Conservation (phyloP, 2,113 vertebrate species). For the Trichomycterus rosablanca region DNA sequence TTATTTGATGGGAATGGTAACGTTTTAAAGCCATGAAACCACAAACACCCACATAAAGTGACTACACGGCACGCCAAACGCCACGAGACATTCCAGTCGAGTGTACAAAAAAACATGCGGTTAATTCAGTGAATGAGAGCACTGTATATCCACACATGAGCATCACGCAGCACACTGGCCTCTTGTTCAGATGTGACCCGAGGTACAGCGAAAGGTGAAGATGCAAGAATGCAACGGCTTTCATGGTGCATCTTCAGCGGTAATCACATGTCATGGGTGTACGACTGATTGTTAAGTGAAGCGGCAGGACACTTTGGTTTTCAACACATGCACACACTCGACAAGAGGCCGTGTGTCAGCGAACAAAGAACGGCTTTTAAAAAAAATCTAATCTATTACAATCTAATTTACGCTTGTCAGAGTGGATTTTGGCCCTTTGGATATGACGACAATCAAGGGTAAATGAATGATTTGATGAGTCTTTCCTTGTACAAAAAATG, state of each 20-base stretch:
- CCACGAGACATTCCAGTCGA: slow-evolving; percentile 26
- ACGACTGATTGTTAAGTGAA: slow-evolving; percentile 19
- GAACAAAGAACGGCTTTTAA: slow-evolving; percentile 23
- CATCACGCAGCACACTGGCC: slow-evolving; percentile 31
- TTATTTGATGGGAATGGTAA: background rate
- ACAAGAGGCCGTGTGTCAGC: slow-evolving; percentile 17
- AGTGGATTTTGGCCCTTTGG: background rate
- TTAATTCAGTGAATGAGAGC: slow-evolving; percentile 31
- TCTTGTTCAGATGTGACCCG: slow-evolving; percentile 39
- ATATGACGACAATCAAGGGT: background rate
- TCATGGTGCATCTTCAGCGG: slow-evolving; percentile 10
- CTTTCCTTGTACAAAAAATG: too few species aligned
- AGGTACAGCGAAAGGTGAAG: slow-evolving; percentile 23
- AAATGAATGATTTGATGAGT: background rate
- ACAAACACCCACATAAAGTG: slow-evolving; percentile 30
- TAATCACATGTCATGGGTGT: slow-evolving; percentile 29
- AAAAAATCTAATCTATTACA: slow-evolving; percentile 10
- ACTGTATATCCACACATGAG: slow-evolving; percentile 35
- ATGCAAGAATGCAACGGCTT: slow-evolving; percentile 15
- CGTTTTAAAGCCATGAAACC: background rate
- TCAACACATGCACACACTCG: slow-evolving; percentile 11
- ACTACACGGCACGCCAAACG: background rate
- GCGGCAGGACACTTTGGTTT: slow-evolving; percentile 28
- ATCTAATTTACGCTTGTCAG: slow-evolving; percentile 30
- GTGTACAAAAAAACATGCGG: background rate